Base-by-base conservation (phyloP, 2,888 invertebrate species). In the Drosophila bunnanda region DNA sequence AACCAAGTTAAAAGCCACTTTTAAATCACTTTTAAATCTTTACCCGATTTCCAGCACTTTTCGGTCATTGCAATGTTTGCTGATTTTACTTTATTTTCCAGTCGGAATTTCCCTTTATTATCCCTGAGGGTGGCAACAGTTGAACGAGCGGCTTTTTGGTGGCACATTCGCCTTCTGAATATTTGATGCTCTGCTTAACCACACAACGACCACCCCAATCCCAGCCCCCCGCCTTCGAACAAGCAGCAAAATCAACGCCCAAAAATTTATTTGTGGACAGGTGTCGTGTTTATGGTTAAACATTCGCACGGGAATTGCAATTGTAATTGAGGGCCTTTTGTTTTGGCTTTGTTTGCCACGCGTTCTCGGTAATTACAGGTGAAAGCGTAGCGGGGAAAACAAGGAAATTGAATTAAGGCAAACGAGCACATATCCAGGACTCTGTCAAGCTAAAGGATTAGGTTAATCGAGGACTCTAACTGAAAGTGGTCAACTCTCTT, bases 211-310 rank as follows among this genome's bases (percentile, higher is more conserved):
- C 34, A 28, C 6, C 7, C 20, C 5, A 38, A n/a, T 8, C 17
- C 39, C 32, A 32, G 20, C 17, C 5, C 36, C 4, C 7, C 1
- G 1, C n/a, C n/a, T 2, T 4, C 22, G 0, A 5, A 2, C 8
- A 1, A 4, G 43, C 22, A 15, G n/a, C 58, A 57, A 50, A 69
- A 71, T 71, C 69, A 69, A 46, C 48, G 71, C 52, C 38, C 32
- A 38, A 70, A 41, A 70, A 57, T 58, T 52, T 69, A 71, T 69
- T 57, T 69, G 71, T 52, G 38, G 72, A 59, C 69, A 69, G 69
- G 69, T 69, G 69, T 72, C 69, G 69, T 69, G 70, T 67, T 67
- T 69, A 56, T 48, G 67, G 56, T 69, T 55, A 67, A 67, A 69
- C 67, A 67, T 55, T 55, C 67, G 56, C 70, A 25, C 0, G 67